Evolutionary conservation across 1,140 invertebrate genomes (phyloP).

Genomic region (Ostrea denselamellosa): DNA sequence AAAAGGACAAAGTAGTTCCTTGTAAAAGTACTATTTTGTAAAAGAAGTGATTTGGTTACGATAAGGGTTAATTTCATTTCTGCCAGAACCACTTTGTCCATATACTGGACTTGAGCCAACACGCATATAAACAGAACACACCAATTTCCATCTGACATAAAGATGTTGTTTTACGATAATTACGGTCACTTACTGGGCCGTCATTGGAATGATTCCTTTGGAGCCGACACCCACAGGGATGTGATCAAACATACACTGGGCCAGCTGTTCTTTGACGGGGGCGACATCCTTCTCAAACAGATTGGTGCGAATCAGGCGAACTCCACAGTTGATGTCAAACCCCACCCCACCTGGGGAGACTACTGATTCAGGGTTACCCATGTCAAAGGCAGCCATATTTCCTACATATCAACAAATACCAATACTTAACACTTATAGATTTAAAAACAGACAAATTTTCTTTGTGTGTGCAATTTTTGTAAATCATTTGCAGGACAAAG

Average conservation of each 20-base stretch:
- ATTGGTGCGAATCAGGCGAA: conserved; percentile 96
- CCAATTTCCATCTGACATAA: no score
- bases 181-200: conserved; percentile 85
- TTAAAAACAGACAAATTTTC: no score
- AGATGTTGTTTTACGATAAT: no score
- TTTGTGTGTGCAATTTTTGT: no score
- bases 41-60: no score
- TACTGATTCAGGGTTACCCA: conserved; percentile 93
- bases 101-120: no score
- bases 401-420: conserved; percentile 81
- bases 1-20: no score
- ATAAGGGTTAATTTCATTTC: no score
- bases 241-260: conserved; percentile 99
- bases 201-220: conserved; percentile 99
- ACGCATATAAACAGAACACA: no score
- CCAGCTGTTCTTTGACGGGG: conserved; percentile 97
- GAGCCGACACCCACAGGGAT: conserved; percentile 99
- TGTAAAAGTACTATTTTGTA: no score
- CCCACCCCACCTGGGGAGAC: conserved; percentile 99
- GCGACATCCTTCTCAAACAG: conserved; percentile 95
- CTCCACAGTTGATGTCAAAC: conserved; percentile 99
- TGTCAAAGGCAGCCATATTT: conserved; percentile 99
- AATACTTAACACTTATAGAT: neutral
- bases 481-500: no score
- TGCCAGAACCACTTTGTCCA: no score